Evolutionary conservation across 2,797 vertebrate genomes (phyloP).

Genomic region (Sylvilagus floridanus): DNA sequence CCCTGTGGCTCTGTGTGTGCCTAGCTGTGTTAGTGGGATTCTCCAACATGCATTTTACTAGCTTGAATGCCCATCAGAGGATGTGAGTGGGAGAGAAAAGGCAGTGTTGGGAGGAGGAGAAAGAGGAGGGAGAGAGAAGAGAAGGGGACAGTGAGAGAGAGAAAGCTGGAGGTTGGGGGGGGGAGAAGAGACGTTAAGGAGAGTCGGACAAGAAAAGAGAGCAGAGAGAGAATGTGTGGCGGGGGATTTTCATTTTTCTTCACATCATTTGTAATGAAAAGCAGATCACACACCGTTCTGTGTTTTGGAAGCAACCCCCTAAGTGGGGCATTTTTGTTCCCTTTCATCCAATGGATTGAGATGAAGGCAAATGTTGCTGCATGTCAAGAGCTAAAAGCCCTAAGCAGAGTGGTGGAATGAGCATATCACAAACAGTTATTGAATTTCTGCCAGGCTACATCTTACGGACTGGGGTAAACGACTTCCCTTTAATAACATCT

Average conservation of each 20-base stretch:
- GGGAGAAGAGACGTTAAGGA: neutral
- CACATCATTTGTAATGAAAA: slow-evolving; percentile 71
- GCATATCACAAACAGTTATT: slow-evolving; percentile 89
- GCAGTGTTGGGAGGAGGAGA: slow-evolving; percentile 57
- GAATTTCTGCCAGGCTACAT: slow-evolving; percentile 92
- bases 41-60: slow-evolving; percentile 79
- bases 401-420: slow-evolving; percentile 81
- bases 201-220: neutral
- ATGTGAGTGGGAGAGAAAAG: slow-evolving; percentile 71
- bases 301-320: slow-evolving; percentile 80
- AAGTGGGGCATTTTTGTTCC: slow-evolving; percentile 64
- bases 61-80: slow-evolving; percentile 80
- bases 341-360: slow-evolving; percentile 55
- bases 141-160: slow-evolving; percentile 13
- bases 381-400: slow-evolving; percentile 84
- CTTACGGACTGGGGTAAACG: slow-evolving; percentile 88
- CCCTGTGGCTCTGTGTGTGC: slow-evolving; percentile 66
- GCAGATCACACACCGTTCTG: slow-evolving; percentile 71
- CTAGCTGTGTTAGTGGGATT: slow-evolving; percentile 73
- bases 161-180: neutral
- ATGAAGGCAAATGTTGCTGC: slow-evolving; percentile 84
- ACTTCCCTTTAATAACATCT: slow-evolving; percentile 88
- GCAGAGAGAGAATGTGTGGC: neutral
- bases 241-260: slow-evolving; percentile 37
- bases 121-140: neutral